Percentiles rank a stretch among this genome's conserved stretches.
Evolutionary conservation across 2,888 invertebrate genomes (phyloP).

Genomic region (Gymnocheta viridis): DNA sequence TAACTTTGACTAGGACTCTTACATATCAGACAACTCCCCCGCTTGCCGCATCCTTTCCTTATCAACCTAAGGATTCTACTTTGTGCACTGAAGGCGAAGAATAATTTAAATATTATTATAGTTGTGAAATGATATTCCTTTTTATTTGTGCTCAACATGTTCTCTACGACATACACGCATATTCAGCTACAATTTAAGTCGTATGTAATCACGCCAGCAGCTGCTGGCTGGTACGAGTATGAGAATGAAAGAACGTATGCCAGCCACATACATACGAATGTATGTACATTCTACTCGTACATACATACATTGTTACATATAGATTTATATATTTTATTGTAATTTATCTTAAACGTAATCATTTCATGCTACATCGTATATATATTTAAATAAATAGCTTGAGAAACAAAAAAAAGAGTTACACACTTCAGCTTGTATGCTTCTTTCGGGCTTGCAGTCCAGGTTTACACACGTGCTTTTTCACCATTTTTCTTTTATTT

Average conservation of each 20-base stretch:
- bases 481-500: slow-evolving; percentile 17
- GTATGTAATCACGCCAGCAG: slow-evolving; percentile 55
- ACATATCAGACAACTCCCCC: not conserved
- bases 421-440: not conserved
- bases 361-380: slow-evolving; percentile 58
- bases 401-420: slow-evolving; percentile 10
- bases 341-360: slow-evolving; percentile 72
- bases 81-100: slow-evolving; percentile 4
- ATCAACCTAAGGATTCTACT: not conserved
- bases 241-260: slow-evolving; percentile 4
- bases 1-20: slow-evolving; percentile 33
- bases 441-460: not conserved
- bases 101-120: slow-evolving; percentile 62
- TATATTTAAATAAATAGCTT: slow-evolving; percentile 53
- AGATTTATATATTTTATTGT: slow-evolving; percentile 70
- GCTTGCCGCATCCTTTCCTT: not conserved
- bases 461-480: slow-evolving; percentile 50
- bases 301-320: slow-evolving; percentile 49
- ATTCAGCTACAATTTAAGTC: slow-evolving; percentile 28
- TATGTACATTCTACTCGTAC: not conserved
- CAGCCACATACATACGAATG: not conserved
- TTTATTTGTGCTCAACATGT: slow-evolving; percentile 7
- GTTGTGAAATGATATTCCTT: slow-evolving; percentile 40
- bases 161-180: not conserved
- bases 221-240: slow-evolving; percentile 33